Evolutionary conservation across 2,113 vertebrate species (phyloP).

Genomic region (Mus pahari): DNA sequence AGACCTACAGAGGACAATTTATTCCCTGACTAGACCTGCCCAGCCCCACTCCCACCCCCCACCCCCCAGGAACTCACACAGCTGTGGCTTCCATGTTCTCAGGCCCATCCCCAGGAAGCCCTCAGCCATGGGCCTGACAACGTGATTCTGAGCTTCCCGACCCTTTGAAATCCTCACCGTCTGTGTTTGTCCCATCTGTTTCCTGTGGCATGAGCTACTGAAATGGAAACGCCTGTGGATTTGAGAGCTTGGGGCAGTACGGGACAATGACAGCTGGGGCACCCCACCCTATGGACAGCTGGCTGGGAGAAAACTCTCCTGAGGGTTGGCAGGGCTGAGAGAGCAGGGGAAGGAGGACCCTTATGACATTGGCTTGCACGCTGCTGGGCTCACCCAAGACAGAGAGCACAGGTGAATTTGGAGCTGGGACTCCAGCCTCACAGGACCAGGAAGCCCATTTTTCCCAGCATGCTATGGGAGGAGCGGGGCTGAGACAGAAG

Average conservation of each 20-base stretch:
- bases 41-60: too few species aligned
- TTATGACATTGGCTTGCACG: neutral
- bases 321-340: neutral
- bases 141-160: constrained; percentile 36
- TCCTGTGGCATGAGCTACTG: constrained; percentile 61
- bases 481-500: too few species aligned
- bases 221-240: constrained; percentile 9
- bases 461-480: neutral
- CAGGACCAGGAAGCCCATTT: neutral
- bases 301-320: neutral
- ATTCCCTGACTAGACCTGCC: neutral
- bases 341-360: neutral
- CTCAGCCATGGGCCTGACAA: constrained; percentile 28
- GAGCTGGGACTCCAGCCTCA: neutral
- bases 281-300: neutral
- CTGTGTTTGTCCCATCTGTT: constrained; percentile 67
- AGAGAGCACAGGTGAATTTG: too few species aligned
- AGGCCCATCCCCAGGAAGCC: constrained; percentile 51
- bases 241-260: neutral
- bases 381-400: neutral
- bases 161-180: constrained; percentile 66
- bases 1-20: neutral
- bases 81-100: neutral
- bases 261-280: neutral
- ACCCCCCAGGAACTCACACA: neutral